Conservation (phyloP, 1,140 invertebrate genomes). For the Cryptotermes secundus region DNA sequence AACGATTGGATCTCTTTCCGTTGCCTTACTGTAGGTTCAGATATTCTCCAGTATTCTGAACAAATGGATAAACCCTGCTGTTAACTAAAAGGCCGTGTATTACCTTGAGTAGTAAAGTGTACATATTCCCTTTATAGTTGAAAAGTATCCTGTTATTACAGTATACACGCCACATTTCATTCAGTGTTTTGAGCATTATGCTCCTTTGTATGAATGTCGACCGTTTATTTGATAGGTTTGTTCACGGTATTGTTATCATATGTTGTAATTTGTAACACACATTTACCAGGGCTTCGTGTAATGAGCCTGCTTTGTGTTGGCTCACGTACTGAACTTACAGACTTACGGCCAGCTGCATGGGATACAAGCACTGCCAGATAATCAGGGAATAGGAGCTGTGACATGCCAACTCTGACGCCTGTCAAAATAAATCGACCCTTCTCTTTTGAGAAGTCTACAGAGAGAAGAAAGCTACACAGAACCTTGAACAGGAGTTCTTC, state of each 20-base stretch:
- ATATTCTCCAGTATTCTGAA: too few species aligned
- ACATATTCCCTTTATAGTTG: too few species aligned
- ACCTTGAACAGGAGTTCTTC: neutral
- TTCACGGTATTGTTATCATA: neutral
- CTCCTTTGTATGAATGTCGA: neutral
- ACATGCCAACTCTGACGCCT: neutral
- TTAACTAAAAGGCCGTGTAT: too few species aligned
- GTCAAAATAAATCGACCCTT: neutral
- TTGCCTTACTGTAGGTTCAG: too few species aligned
- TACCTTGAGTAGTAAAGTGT: too few species aligned
- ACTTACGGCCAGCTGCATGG: neutral
- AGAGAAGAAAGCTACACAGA: neutral
- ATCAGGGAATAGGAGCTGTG: neutral
- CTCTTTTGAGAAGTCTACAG: neutral
- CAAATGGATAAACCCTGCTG: too few species aligned
- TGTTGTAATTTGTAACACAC: neutral
- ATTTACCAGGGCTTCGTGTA: neutral
- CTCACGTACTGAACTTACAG: neutral
- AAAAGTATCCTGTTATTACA: neutral
- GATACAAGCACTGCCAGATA: neutral
- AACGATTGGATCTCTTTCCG: too few species aligned
- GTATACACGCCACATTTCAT: neutral
- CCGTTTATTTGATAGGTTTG: neutral
- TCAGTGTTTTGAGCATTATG: neutral
- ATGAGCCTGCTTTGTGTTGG: neutral